These are phyloP conservation scores for Spinibarbus caldwelli DNA, from an alignment of 2,797 vertebrate genomes.

Conservation along the genomic window DNA sequence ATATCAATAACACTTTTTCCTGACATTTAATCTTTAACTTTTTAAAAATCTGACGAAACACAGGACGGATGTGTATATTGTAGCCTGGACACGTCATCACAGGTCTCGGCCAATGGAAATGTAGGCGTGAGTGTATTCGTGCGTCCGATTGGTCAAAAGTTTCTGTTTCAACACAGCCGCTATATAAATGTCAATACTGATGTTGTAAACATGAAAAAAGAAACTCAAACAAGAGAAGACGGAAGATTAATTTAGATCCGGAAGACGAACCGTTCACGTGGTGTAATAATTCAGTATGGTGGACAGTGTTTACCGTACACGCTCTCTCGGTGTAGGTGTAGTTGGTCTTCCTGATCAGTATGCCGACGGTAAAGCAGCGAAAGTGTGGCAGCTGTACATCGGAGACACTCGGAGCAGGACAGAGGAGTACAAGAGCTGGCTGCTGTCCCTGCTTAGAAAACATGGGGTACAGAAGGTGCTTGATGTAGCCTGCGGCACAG, in stretches of 20 bases:
- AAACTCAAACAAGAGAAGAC: slow-evolving; percentile 28
- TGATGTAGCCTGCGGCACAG: slow-evolving; percentile 96
- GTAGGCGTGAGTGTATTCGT: slow-evolving; percentile 66
- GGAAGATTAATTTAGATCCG: background rate
- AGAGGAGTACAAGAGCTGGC: slow-evolving; percentile 90
- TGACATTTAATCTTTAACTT: background rate
- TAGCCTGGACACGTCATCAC: background rate
- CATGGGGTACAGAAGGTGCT: slow-evolving; percentile 84
- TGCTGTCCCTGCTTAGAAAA: slow-evolving; percentile 83
- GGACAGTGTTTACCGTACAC: slow-evolving; percentile 92
- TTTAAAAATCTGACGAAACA: slow-evolving; percentile 32
- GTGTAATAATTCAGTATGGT: slow-evolving; percentile 66
- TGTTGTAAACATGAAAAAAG: slow-evolving; percentile 19
- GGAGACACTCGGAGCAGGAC: slow-evolving; percentile 91
- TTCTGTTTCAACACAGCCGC: slow-evolving; percentile 28
- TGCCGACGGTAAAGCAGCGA: slow-evolving; percentile 92
- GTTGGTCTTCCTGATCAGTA: slow-evolving; percentile 95
- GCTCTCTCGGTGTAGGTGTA: slow-evolving; percentile 91
- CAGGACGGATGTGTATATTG: background rate
- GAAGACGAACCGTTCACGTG: background rate
- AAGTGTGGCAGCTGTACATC: slow-evolving; percentile 95
- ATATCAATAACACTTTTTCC: background rate
- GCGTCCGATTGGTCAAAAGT: slow-evolving; percentile 74
- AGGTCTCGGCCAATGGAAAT: slow-evolving; percentile 67
- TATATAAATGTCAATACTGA: slow-evolving; percentile 69